phyloP scores from a whole-genome alignment of 2,113 vertebrate species.

The Trichechus manatus region DNA sequence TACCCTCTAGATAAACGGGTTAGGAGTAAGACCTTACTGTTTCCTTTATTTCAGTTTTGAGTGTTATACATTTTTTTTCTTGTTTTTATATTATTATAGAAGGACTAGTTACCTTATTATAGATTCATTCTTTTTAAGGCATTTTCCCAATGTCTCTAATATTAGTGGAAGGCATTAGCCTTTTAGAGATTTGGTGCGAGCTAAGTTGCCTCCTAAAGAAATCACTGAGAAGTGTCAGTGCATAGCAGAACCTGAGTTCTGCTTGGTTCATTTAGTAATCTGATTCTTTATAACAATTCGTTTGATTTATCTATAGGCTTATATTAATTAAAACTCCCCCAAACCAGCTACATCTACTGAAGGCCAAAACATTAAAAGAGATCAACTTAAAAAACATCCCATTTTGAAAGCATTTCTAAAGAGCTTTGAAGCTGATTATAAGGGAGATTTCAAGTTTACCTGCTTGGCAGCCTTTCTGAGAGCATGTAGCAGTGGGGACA shows the following conservation, averaged over 20 bases:
- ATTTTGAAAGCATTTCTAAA: slow-evolving; percentile 68
- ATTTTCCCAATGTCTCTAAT: background rate
- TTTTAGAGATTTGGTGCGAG: background rate
- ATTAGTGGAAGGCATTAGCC: background rate
- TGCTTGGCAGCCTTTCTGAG: background rate
- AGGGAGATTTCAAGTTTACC: background rate
- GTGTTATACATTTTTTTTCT: slow-evolving; percentile 37
- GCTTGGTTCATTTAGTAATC: slow-evolving; percentile 33
- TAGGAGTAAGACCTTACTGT: background rate
- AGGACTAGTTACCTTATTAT: slow-evolving; percentile 38
- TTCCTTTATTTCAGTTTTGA: slow-evolving; percentile 51
- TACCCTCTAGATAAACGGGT: background rate
- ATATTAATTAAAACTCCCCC: slow-evolving; percentile 57
- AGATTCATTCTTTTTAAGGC: slow-evolving; percentile 48
- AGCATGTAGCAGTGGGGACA: slow-evolving; percentile 78
- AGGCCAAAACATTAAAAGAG: slow-evolving; percentile 53
- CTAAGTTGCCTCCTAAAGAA: slow-evolving; percentile 39
- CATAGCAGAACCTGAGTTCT: background rate
- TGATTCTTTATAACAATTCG: background rate
- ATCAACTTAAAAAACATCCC: background rate
- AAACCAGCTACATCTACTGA: background rate
- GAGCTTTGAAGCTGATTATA: slow-evolving; percentile 9
- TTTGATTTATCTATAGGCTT: slow-evolving; percentile 34
- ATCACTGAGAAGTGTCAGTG: background rate
- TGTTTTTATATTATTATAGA: slow-evolving; percentile 37